Evolutionary conservation across 2,113 vertebrate genomes (phyloP).

Genomic region (Euleptes europaea): DNA sequence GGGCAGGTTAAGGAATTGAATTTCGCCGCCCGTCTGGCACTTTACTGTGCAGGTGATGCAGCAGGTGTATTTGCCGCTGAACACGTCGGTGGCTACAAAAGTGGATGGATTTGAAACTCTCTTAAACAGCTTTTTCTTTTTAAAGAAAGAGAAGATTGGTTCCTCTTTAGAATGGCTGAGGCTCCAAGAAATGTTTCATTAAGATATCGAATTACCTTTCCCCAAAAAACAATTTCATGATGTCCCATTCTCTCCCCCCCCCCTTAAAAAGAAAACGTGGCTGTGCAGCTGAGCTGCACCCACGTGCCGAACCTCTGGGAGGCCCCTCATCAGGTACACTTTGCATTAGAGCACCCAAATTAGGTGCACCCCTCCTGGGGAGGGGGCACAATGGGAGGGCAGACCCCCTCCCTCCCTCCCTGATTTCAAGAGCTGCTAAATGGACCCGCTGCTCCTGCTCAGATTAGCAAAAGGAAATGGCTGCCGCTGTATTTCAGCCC

Average conservation of each 20-base stretch:
- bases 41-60: neutral
- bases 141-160: neutral
- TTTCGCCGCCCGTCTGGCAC: slow-evolving; percentile 6
- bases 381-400: slow-evolving; percentile 26
- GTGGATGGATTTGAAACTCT: neutral
- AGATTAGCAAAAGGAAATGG: neutral
- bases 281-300: slow-evolving; percentile 60
- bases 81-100: too few relatives aligned
- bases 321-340: slow-evolving; percentile 66
- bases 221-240: too few relatives aligned
- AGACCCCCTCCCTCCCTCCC: slow-evolving; percentile 21
- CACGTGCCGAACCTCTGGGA: slow-evolving; percentile 57
- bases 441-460: neutral
- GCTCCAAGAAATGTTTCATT: too few relatives aligned
- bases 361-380: slow-evolving; percentile 57
- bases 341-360: slow-evolving; percentile 36
- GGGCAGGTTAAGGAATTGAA: neutral
- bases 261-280: slow-evolving; percentile 1
- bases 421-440: slow-evolving; percentile 47
- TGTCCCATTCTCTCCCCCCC: neutral
- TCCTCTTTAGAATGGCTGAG: neutral
- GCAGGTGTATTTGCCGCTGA: slow-evolving; percentile 34
- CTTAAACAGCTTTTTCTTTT: slow-evolving; percentile 20
- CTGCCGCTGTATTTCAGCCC: slow-evolving; percentile 37
- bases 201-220: neutral